Conservation (phyloP, 2,113 vertebrate species). For the Protobothrops flavoviridis region DNA sequence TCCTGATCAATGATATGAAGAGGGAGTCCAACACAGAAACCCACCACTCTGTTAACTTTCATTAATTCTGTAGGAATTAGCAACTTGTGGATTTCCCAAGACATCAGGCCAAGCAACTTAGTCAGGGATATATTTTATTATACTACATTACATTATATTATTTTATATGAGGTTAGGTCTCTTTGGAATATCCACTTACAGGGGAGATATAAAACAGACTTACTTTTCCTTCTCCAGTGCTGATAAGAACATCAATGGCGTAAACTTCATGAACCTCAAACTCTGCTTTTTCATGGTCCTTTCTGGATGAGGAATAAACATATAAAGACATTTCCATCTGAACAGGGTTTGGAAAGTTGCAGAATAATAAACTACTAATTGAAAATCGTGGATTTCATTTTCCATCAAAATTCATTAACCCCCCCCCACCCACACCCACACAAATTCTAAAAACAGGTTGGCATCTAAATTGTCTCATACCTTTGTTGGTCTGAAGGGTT, state of each 20-base stretch:
- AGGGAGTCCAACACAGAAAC: neutral
- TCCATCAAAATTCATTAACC: fast-evolving
- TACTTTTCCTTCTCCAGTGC: conserved; percentile 97
- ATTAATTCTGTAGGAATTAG: neutral
- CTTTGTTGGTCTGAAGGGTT: conserved; percentile 96
- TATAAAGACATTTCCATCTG: neutral
- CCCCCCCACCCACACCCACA: too few relatives aligned
- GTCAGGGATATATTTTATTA: neutral
- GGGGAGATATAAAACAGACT: conserved; percentile 12
- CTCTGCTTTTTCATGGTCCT: conserved; percentile 97
- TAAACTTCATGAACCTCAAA: conserved; percentile 98
- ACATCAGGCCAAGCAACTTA: neutral
- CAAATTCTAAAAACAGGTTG: fast-evolving
- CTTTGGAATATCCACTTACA: neutral
- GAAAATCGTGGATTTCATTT: neutral
- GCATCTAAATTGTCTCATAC: conserved; percentile 63
- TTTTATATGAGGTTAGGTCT: neutral
- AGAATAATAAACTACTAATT: neutral
- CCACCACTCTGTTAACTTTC: neutral
- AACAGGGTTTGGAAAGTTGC: neutral
- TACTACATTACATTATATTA: neutral
- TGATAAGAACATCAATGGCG: conserved; percentile 93
- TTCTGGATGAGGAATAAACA: conserved; percentile 70
- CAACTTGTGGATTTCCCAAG: neutral
- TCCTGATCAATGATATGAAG: neutral